Base-by-base conservation (phyloP, 2,888 invertebrate genomes). In the Bedellia somnulentella region DNA sequence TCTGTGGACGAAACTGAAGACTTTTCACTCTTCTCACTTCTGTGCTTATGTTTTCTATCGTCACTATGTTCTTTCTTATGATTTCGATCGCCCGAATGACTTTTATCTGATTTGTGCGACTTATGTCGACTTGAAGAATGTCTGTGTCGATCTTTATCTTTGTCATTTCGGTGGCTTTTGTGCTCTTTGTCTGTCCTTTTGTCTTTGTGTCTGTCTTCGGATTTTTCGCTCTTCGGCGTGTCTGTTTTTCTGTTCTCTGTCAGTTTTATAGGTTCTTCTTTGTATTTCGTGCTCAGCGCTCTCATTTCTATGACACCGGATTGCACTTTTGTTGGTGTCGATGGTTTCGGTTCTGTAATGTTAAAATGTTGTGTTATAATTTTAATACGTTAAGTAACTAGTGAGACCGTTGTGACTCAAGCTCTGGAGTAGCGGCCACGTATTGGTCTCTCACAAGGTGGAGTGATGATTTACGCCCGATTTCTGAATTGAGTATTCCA, bases 231-330 rank as follows among this genome's bases (percentile, higher is more conserved):
- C 31, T 55, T 63, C 33, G 57, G 59, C 2, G 45, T 44, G 2
- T 71, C 71, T 5, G 54, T 46, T 28, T 63, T 71, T 18, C 63
- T 54, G 25, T 40, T 52, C 11, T 56, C 52, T 0, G 55, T 40
- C 8, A 5, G 5, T 21, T 18, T 16, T 3, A 4, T 10, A 16
- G 14, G 11, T 12, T 27, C 68, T 8, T 70, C 61, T 36, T 63
- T 62, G 38, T 66, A 71, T 34, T 71, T 71, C 0, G 67, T 60
- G 36, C 73, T 71, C 1, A 77, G 42, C 0, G 76, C 73, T 41
- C 77, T 46, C 77, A 77, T 77, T 37, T 77, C 77, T 27, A 77
- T 77, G 2, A 76, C 75, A 2, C 75, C 77, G 2, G 46, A 53
- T 38, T 75, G 73, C 37, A 64, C 71, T 42, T 73, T 71, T 1